Conservation (phyloP, 2,888 invertebrate genomes). For the Bruchidius siliquastri region DNA sequence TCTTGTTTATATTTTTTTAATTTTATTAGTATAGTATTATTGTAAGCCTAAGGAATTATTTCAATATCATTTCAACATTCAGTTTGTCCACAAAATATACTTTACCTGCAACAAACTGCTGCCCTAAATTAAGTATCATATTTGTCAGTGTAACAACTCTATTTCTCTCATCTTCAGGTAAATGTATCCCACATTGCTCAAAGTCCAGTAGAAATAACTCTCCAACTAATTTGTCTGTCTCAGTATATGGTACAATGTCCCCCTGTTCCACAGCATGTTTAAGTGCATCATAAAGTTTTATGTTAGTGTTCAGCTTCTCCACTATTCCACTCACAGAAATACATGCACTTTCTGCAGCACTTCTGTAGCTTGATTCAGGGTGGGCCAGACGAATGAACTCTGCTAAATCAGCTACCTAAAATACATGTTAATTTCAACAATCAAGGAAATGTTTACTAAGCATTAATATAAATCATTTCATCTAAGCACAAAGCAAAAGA, state of each 20-base stretch:
- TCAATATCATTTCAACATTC: too few species aligned
- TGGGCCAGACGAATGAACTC: slow-evolving; percentile 95
- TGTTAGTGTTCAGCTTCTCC: slow-evolving; percentile 93
- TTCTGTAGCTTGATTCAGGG: slow-evolving; percentile 68
- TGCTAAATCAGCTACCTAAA: slow-evolving; percentile 83
- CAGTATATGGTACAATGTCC: slow-evolving; percentile 51
- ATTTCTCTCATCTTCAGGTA: slow-evolving; percentile 67
- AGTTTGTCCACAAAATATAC: too few species aligned
- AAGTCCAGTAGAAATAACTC: slow-evolving; percentile 93
- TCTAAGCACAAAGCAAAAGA: too few species aligned
- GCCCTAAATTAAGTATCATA: slow-evolving; percentile 70
- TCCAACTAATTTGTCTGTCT: slow-evolving; percentile 75
- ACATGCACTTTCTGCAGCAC: slow-evolving; percentile 87
- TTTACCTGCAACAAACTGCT: slow-evolving; percentile 70
- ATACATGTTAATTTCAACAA: background rate
- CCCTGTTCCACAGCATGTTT: slow-evolving; percentile 65
- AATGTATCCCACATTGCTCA: slow-evolving; percentile 95
- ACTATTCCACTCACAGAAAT: slow-evolving; percentile 85
- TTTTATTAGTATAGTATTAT: too few species aligned
- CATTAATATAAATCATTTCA: too few species aligned
- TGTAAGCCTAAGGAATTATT: too few species aligned
- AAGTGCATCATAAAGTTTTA: slow-evolving; percentile 74
- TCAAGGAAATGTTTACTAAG: too few species aligned
- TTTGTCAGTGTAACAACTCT: slow-evolving; percentile 84
- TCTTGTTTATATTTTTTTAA: too few species aligned